Conservation (phyloP, 2,113 vertebrate genomes). For the Thermophis baileyi region DNA sequence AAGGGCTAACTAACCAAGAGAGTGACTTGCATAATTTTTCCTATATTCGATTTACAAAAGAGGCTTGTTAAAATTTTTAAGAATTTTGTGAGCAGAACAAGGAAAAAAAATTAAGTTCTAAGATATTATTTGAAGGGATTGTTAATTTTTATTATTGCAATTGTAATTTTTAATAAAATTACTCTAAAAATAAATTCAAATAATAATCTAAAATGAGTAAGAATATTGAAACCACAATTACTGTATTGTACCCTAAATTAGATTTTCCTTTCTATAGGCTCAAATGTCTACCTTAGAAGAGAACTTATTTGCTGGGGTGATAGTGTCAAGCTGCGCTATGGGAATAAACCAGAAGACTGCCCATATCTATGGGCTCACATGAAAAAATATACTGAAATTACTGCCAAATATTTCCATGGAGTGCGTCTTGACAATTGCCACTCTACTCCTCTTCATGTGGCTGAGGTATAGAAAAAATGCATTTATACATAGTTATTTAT, state of each 20-base stretch:
- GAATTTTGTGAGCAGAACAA: background rate
- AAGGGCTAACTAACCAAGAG: background rate
- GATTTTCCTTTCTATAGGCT: slow-evolving; percentile 71
- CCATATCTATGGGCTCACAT: slow-evolving; percentile 95
- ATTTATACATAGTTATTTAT: background rate
- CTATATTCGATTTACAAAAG: background rate
- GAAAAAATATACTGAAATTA: slow-evolving; percentile 93
- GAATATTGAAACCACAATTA: background rate
- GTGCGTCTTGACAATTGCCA: slow-evolving; percentile 96
- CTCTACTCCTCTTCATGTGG: slow-evolving; percentile 92
- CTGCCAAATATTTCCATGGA: slow-evolving; percentile 87
- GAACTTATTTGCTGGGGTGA: slow-evolving; percentile 97
- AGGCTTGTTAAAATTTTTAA: background rate
- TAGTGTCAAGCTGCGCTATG: slow-evolving; percentile 93
- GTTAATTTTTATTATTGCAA: background rate
- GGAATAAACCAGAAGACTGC: slow-evolving; percentile 86
- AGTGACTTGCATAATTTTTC: background rate
- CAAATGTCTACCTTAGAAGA: slow-evolving; percentile 88
- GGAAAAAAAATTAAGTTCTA: background rate
- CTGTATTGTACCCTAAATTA: background rate
- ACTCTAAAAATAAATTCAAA: background rate
- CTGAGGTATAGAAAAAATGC: slow-evolving; percentile 80
- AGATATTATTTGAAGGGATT: background rate
- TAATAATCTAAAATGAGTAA: background rate
- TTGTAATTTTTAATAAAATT: background rate